Conservation (phyloP, 2,888 invertebrate species). For the Octonoba sinensis region DNA sequence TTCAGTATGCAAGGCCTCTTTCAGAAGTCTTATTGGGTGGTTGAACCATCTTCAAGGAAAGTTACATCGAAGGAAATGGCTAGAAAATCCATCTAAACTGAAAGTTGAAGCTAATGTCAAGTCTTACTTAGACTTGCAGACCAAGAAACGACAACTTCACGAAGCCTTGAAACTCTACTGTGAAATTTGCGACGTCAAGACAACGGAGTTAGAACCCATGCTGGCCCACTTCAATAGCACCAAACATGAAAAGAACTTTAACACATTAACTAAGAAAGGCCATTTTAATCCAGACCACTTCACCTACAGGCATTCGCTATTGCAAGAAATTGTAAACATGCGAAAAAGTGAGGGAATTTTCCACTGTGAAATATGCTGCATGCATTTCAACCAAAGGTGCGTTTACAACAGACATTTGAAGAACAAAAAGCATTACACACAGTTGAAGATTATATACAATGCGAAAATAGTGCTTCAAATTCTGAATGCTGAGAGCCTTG, state of each 20-base stretch:
- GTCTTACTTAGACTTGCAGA: background rate
- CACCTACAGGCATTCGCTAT: background rate
- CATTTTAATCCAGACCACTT: slow-evolving; percentile 5
- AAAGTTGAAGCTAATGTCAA: no score
- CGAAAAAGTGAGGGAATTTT: slow-evolving; percentile 18
- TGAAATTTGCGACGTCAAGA: slow-evolving; percentile 45
- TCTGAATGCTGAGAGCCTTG: no score
- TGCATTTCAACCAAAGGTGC: background rate
- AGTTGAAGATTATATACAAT: background rate
- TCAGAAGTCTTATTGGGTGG: no score
- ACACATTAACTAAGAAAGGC: slow-evolving; percentile 1
- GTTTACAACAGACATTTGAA: slow-evolving; percentile 12
- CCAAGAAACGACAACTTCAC: background rate
- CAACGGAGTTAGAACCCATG: slow-evolving; percentile 22
- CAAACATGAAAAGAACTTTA: slow-evolving; percentile 24
- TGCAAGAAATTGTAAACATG: background rate
- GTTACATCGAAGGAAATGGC: no score
- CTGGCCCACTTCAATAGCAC: slow-evolving; percentile 18
- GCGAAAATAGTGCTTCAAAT: background rate
- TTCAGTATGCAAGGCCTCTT: no score
- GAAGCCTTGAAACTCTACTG: slow-evolving; percentile 14
- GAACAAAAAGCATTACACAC: slow-evolving; percentile 5
- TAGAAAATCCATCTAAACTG: no score
- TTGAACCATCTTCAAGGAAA: no score
- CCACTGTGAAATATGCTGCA: slow-evolving; percentile 12